phyloP scores from a whole-genome alignment of 2,888 invertebrate species.

The Spodoptera littoralis region DNA sequence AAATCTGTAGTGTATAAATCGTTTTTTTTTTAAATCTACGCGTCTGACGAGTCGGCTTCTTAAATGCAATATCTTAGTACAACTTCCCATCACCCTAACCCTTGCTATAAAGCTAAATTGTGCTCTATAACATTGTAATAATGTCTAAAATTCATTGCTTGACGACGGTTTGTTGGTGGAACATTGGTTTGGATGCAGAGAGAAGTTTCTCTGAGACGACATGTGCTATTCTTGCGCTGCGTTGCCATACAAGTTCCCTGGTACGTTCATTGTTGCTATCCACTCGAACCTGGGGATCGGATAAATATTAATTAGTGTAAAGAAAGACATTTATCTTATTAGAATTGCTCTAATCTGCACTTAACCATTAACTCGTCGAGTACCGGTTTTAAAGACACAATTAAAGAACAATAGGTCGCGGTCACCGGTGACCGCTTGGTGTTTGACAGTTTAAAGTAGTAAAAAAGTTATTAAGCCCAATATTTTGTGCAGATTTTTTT shows the following conservation, averaged over 20 bases:
- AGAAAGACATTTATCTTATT: background rate
- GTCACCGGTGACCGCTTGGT: too few relatives aligned
- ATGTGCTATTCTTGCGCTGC: conserved; percentile 94
- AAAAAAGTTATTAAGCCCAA: too few relatives aligned
- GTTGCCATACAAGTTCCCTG: conserved; percentile 94
- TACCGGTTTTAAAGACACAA: too few relatives aligned
- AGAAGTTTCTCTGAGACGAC: conserved; percentile 94
- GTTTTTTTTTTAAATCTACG: conserved; percentile 13
- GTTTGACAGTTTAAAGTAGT: too few relatives aligned
- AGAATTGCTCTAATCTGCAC: too few relatives aligned
- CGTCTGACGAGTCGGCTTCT: conserved; percentile 55
- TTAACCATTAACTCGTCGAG: too few relatives aligned
- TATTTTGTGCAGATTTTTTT: too few relatives aligned
- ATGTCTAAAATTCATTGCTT: conserved; percentile 58
- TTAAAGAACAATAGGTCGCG: too few relatives aligned
- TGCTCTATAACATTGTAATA: conserved; percentile 2
- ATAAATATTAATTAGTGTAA: background rate
- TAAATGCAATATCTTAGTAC: conserved; percentile 43
- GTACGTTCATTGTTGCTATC: conserved; percentile 96
- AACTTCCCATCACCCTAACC: conserved; percentile 49
- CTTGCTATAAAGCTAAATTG: conserved; percentile 26
- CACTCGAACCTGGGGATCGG: conserved; percentile 91
- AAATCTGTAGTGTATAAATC: background rate
- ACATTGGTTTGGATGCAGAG: conserved; percentile 85
- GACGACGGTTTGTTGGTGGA: conserved; percentile 70